Percentiles rank a stretch among this genome's conserved stretches.
These are phyloP conservation scores for Babylonia areolata DNA, from an alignment of 1,140 invertebrate genomes.

Conservation along the genomic window DNA sequence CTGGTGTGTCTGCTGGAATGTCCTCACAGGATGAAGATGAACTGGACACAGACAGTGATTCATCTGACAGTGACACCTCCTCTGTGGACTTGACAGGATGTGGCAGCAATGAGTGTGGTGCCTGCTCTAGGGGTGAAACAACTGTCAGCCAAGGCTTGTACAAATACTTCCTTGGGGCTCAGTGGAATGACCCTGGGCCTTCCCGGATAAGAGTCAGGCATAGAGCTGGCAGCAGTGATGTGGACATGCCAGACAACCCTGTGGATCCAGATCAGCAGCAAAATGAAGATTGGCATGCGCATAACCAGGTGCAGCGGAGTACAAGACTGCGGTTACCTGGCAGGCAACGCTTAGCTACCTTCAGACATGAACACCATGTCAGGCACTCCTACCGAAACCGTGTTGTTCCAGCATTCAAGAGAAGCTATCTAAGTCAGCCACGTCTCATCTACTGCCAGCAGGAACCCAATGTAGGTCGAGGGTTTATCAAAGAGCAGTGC, in stretches of 20 bases:
- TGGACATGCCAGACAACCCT: neutral
- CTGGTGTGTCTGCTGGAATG: neutral
- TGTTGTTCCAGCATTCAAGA: neutral
- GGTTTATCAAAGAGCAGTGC: conserved; percentile 88
- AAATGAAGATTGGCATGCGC: neutral
- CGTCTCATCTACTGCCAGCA: conserved; percentile 89
- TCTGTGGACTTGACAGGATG: neutral
- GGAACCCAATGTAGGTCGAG: conserved; percentile 91
- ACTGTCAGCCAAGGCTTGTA: neutral
- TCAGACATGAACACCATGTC: neutral
- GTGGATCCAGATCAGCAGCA: neutral
- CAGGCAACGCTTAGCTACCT: neutral
- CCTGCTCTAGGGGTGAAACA: neutral
- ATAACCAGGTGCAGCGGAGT: neutral
- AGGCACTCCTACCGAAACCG: neutral
- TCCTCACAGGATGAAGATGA: neutral
- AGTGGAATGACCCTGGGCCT: neutral
- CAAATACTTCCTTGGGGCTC: neutral
- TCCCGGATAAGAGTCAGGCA: neutral
- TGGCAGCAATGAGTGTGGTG: neutral
- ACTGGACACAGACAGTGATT: neutral
- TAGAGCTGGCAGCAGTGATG: neutral
- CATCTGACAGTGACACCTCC: neutral
- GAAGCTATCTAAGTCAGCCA: conserved; percentile 63
- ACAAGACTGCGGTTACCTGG: neutral